phyloP scores from a whole-genome alignment of 2,888 invertebrate species.

The Zelleria hepariella region DNA sequence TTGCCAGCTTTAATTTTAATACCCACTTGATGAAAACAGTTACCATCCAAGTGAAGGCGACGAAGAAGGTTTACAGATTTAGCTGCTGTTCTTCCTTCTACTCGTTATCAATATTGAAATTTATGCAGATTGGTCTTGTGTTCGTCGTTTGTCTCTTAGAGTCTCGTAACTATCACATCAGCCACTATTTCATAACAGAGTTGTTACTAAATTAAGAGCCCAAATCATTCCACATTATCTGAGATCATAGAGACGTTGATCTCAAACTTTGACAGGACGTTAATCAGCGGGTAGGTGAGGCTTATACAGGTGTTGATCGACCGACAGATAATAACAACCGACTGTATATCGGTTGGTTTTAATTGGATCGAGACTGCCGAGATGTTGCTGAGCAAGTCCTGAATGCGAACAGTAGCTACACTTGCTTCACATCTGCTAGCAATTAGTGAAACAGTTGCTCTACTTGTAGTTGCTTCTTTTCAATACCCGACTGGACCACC shows the following conservation, averaged over 20 bases:
- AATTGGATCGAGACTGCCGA: background rate
- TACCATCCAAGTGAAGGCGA: background rate
- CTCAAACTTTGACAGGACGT: background rate
- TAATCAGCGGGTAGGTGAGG: background rate
- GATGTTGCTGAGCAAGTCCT: background rate
- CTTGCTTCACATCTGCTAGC: background rate
- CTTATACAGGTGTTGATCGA: background rate
- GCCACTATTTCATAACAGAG: background rate
- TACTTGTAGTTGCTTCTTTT: no score
- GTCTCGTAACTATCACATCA: background rate
- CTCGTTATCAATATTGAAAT: background rate
- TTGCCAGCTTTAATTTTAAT: background rate
- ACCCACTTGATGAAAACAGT: background rate
- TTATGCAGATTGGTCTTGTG: background rate
- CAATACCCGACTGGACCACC: no score
- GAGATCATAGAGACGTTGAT: no score
- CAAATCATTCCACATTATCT: no score
- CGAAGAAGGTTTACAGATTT: background rate
- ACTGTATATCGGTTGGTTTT: background rate
- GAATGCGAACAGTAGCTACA: background rate
- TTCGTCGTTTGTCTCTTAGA: background rate
- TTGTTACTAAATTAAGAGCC: no score
- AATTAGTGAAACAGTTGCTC: no score
- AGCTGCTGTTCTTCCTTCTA: background rate
- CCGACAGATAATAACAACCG: background rate